Conservation (phyloP, 2,113 vertebrate genomes). For the Mormoops blainvillei region DNA sequence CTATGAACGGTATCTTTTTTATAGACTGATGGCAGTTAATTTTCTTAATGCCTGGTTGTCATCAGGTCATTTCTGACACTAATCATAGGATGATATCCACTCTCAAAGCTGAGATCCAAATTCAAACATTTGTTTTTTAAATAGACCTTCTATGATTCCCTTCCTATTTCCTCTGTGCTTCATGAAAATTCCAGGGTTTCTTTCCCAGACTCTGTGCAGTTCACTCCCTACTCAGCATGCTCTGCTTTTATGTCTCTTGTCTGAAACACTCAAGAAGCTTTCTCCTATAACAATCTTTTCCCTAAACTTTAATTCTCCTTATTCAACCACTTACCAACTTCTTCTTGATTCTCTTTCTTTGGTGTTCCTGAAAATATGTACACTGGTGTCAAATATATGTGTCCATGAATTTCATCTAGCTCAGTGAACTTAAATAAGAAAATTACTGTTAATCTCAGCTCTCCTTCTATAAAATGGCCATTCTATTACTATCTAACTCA, state of each 20-base stretch:
- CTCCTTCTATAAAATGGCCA: not conserved
- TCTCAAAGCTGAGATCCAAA: not conserved
- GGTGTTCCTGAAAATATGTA: not conserved
- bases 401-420: not conserved
- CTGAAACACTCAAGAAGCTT: not conserved
- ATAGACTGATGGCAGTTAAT: not conserved
- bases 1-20: not conserved
- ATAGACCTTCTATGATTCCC: not conserved
- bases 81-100: not conserved
- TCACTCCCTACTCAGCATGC: fast-evolving
- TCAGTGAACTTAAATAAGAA: not conserved
- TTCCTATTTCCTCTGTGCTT: not conserved
- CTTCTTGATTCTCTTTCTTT: not conserved
- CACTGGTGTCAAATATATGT: not conserved
- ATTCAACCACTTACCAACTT: not conserved
- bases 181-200: not conserved
- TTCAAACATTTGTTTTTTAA: not conserved
- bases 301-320: not conserved
- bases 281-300: not conserved
- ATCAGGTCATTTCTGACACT: not conserved
- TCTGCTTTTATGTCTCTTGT: not conserved
- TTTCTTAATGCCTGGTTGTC: not conserved
- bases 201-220: not conserved
- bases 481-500: not conserved
- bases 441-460: not conserved